A percentile compares a stretch with the other conserved stretches of the same genome.
phyloP scores from a whole-genome alignment of 2,797 vertebrate genomes.

The Danio choprae region DNA sequence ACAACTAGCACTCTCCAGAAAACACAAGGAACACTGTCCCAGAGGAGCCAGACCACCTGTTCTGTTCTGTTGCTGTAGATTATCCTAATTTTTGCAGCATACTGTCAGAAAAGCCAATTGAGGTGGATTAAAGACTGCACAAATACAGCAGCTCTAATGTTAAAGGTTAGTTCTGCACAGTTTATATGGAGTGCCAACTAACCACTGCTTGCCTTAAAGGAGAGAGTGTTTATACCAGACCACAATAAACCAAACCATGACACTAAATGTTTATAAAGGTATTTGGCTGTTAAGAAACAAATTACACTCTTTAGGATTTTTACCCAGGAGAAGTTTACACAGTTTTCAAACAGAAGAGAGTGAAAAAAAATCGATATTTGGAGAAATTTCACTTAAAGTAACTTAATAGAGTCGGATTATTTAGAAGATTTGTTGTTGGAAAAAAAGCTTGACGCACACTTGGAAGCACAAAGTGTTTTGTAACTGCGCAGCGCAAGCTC shows the following conservation, averaged over 20 bases:
- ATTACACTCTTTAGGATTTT: not conserved
- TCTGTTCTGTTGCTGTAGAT: not conserved
- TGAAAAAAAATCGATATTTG: conserved; percentile 19
- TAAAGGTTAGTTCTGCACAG: not conserved
- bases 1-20: conserved; percentile 42
- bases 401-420: not conserved
- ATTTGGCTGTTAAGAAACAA: conserved; percentile 22
- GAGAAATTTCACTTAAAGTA: not conserved
- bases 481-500: conserved; percentile 4
- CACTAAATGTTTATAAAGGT: conserved; percentile 24
- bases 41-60: conserved; percentile 21
- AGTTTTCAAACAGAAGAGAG: conserved; percentile 3
- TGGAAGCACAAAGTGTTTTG: not conserved
- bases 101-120: not conserved
- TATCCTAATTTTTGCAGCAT: not conserved
- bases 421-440: not conserved
- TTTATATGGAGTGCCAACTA: not conserved
- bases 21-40: not conserved
- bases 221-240: conserved; percentile 16
- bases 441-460: not conserved
- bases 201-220: not conserved
- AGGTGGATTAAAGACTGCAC: not conserved
- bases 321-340: not conserved
- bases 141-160: not conserved
- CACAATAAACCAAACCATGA: conserved; percentile 23